Evolutionary conservation across 2,797 vertebrate species (phyloP), one percentile per base, ranked within the genome.

Genomic region (Moxostoma hubbsi): DNA sequence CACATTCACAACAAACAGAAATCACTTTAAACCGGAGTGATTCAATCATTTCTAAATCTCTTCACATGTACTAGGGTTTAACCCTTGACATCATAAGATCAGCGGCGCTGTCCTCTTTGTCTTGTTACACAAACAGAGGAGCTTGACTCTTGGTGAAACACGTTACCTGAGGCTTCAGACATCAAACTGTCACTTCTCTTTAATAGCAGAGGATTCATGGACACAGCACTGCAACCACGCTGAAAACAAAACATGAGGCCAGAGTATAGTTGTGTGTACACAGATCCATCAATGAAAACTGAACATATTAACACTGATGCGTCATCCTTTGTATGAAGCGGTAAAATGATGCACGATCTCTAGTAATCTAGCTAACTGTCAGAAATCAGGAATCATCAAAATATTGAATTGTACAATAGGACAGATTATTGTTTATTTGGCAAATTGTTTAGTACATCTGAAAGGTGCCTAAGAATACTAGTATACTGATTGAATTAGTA

Each of bases 121-220:
- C 13, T 18, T n/a, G 71, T 11, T 73, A 18, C 9, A 50, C 46
- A 43, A 45, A 49, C 70, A 73, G 55, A 1, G 0, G 55, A n/a
- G 70, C 57, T 61, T 73, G 53, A 61, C 63, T 72, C 36, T 18
- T 5, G 53, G 15, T 24, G 61, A 62, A 46, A 50, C 9, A 0
- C 8, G 66, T 78, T 87, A 99, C 98, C 98, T 93, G 97, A 96
- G 80, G 90, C 93, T 85, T 95, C 95, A 59, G 96, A 97, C 83
- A 91, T 84, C 80, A 96, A 51, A 6, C 93, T 96, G 90, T 95
- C 95, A 2, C 93, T 93, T 54, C 95, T 94, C 84, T 80, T 93
- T 90, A 97, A 92, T 89, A 94, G 90, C 88, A 95, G 94, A 50
- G 92, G 78, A 77, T 86, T 89, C 62, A 89, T 87, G 16, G 89